These are phyloP conservation scores for Martes martes DNA, from an alignment of 2,113 vertebrate genomes.

Conservation along the genomic window DNA sequence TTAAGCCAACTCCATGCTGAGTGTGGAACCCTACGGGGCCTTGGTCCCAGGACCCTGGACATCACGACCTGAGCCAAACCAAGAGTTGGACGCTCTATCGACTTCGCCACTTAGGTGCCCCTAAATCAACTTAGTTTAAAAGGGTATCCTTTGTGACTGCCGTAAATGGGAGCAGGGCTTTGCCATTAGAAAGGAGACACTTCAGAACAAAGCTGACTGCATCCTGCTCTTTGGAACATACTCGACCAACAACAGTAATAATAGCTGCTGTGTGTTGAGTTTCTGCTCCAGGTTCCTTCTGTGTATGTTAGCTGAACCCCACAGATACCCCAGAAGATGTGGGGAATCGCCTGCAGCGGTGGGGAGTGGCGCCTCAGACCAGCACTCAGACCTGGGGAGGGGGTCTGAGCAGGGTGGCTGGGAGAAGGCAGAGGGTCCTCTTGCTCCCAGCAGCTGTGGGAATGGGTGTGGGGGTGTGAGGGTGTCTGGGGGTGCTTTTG, in stretches of 20 bases:
- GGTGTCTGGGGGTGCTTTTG: accelerated
- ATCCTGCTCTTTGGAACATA: neutral
- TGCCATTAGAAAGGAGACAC: neutral
- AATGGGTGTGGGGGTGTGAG: too few species aligned
- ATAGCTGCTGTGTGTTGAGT: neutral
- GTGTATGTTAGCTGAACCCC: neutral
- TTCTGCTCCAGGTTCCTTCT: neutral
- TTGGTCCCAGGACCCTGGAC: neutral
- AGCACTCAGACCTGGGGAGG: neutral
- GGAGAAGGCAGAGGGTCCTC: too few species aligned
- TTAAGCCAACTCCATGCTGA: neutral
- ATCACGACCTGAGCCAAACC: neutral
- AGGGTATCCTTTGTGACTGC: neutral
- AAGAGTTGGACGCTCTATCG: neutral
- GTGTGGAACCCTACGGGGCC: neutral
- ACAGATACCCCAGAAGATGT: neutral
- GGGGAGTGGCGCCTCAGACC: neutral
- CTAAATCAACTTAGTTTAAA: neutral
- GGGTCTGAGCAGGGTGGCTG: neutral
- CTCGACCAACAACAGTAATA: accelerated
- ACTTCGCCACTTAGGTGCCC: neutral
- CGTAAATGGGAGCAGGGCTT: neutral
- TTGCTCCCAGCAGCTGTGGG: neutral
- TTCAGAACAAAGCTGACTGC: neutral
- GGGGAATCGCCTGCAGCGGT: neutral